Base-by-base conservation (phyloP, 2,888 invertebrate genomes). In the Leucophenga montana region DNA sequence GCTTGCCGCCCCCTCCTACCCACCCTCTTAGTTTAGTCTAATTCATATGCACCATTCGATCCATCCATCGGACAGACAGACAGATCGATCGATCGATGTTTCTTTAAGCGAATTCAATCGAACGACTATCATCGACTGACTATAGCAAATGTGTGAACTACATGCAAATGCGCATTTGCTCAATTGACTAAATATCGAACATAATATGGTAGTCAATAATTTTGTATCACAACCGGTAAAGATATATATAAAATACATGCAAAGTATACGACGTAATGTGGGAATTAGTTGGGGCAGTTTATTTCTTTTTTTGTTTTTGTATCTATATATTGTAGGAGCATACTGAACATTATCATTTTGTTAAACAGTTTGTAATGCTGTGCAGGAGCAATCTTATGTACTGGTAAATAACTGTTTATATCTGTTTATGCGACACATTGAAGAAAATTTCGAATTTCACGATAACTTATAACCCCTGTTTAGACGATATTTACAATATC, bases 101-200 rank as follows among this genome's bases (percentile, higher is more conserved):
- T 22, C 22, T 57, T 31, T 6, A 31, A 57, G 14, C n/a, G 13
- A 8, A 57, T 22, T 27, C 22, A 57, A 16, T n/a, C 57, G 57
- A 22, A 5, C 20, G 16, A 13, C n/a, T 57, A 11, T 20, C 9
- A 22, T 31, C 33, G 57, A n/a, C 22, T 57, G 22, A 8, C n/a
- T 27, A 31, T 11, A 16, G 9, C 18, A 20, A 39, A 64, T 64
- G 62, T 64, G 62, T 64, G 62, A 64, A 64, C 62, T 64, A 64
- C 46, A 64, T 64, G 62, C 62, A 46, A 64, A 48, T 46, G 46
- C 27, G 62, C 48, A 22, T 48, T 64, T 18, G 27, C 18, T 56
- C 14, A 14, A 13, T 62, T 44, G 22, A 46, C 22, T 62, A 22
- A 20, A 46, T 62, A 46, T 31, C 59, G 22, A 18, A 50, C 50